A percentile compares a stretch with the other conserved stretches of the same genome.
Conservation (phyloP, 2,113 vertebrate genomes). For the Poecilia latipinna region DNA sequence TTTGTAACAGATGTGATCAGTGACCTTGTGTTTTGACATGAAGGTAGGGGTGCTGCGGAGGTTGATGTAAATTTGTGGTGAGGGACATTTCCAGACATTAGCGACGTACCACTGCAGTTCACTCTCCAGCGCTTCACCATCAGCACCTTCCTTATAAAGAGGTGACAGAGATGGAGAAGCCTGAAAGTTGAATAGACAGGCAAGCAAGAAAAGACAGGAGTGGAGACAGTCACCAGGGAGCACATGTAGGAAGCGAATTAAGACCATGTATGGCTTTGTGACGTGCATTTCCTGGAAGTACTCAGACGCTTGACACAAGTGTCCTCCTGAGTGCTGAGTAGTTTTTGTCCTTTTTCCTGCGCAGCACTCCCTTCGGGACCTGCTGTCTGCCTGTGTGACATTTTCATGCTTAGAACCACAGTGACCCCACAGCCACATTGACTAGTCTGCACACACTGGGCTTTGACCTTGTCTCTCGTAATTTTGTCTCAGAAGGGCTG, state of each 20-base stretch:
- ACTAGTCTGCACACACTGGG: slow-evolving; percentile 39
- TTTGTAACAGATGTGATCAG: slow-evolving; percentile 46
- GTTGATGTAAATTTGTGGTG: slow-evolving; percentile 59
- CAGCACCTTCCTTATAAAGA: slow-evolving; percentile 44
- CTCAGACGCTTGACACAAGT: slow-evolving; percentile 38
- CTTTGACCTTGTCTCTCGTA: slow-evolving; percentile 65
- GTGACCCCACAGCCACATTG: slow-evolving; percentile 61
- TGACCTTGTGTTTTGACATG: slow-evolving; percentile 56
- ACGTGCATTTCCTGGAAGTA: slow-evolving; percentile 11
- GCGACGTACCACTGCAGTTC: slow-evolving; percentile 64
- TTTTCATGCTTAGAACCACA: slow-evolving; percentile 64
- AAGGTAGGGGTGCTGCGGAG: slow-evolving; percentile 8
- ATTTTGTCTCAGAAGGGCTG: slow-evolving; percentile 59
- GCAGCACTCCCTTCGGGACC: slow-evolving; percentile 50
- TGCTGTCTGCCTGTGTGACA: slow-evolving; percentile 65
- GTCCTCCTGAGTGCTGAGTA: slow-evolving; percentile 13
- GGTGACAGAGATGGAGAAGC: slow-evolving; percentile 35
- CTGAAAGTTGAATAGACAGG: slow-evolving; percentile 27
- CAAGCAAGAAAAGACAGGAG: slow-evolving; percentile 8
- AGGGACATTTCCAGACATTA: slow-evolving; percentile 56
- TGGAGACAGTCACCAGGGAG: slow-evolving; percentile 32
- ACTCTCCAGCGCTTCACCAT: slow-evolving; percentile 54
- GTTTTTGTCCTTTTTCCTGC: slow-evolving; percentile 28
- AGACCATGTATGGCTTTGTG: slow-evolving; percentile 17
- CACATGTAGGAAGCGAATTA: slow-evolving; percentile 27